Evolutionary conservation across 2,797 vertebrate genomes (phyloP).

Genomic region (Xerus rutilus): DNA sequence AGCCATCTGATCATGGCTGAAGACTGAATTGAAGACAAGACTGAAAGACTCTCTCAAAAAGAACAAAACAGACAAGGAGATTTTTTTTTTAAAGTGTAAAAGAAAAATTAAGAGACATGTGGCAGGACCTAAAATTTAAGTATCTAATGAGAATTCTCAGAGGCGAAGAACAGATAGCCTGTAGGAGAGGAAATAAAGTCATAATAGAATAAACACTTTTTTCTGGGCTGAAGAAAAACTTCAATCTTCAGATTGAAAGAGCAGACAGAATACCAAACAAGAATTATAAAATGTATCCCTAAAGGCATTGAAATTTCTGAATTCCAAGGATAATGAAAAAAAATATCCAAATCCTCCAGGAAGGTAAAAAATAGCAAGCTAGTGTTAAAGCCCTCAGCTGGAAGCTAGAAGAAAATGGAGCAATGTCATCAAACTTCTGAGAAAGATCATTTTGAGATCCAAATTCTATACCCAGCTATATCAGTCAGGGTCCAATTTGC

Average conservation of each 20-base stretch:
- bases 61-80: background rate
- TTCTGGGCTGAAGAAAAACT: constrained; percentile 45
- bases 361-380: constrained; percentile 48
- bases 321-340: constrained; percentile 42
- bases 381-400: background rate
- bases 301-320: constrained; percentile 57
- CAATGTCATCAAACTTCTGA: constrained; percentile 32
- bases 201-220: constrained; percentile 68
- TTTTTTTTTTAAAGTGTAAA: background rate
- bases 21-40: background rate
- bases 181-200: constrained; percentile 65
- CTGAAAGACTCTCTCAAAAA: constrained; percentile 11
- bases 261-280: constrained; percentile 55
- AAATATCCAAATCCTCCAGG: constrained; percentile 34
- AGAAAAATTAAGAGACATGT: constrained; percentile 57
- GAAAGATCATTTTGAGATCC: constrained; percentile 47
- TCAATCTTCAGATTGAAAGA: constrained; percentile 63
- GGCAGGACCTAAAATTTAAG: constrained; percentile 63
- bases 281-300: constrained; percentile 37
- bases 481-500: background rate
- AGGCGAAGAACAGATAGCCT: constrained; percentile 64
- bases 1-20: background rate
- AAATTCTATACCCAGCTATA: background rate
- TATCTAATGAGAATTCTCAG: constrained; percentile 64
- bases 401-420: background rate